phyloP scores from a whole-genome alignment of 2,797 vertebrate genomes.

The Sebastes kiyomatsui region DNA sequence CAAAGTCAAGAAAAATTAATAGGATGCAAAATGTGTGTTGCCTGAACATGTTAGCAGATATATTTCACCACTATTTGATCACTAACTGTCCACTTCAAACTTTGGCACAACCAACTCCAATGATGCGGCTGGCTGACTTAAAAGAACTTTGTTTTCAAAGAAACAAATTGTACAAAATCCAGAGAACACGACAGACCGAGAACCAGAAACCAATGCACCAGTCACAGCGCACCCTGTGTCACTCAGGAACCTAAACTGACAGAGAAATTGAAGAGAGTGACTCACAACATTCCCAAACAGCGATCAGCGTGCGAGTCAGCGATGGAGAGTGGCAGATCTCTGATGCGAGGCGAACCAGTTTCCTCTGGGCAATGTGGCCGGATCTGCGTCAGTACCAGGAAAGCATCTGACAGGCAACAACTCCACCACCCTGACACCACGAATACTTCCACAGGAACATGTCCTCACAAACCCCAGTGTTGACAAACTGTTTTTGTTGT shows the following conservation, averaged over 20 bases:
- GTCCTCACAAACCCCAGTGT: constrained; percentile 11
- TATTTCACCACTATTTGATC: not conserved
- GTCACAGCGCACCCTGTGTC: constrained; percentile 32
- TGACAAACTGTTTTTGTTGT: not conserved
- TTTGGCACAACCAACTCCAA: not conserved
- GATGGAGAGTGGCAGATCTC: constrained; percentile 76
- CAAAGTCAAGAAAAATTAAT: constrained; percentile 32
- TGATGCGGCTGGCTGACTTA: not conserved
- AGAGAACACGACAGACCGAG: not conserved
- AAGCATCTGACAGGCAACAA: constrained; percentile 57
- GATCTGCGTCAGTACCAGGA: constrained; percentile 67
- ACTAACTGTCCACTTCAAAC: not conserved
- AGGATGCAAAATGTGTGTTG: constrained; percentile 13
- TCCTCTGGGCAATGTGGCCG: constrained; percentile 60
- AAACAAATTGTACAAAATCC: not conserved
- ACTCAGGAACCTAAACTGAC: constrained; percentile 47
- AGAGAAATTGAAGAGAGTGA: constrained; percentile 61
- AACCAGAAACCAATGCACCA: constrained; percentile 2
- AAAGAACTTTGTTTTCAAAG: not conserved
- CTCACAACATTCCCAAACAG: constrained; percentile 64
- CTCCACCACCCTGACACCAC: constrained; percentile 44
- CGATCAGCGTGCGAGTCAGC: constrained; percentile 41
- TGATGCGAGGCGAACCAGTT: constrained; percentile 69
- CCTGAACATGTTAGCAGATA: not conserved
- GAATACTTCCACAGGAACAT: constrained; percentile 24